A percentile compares a stretch with the other conserved stretches of the same genome.
phyloP scores from a whole-genome alignment of 2,797 vertebrate species.

The Champsocephalus esox region DNA sequence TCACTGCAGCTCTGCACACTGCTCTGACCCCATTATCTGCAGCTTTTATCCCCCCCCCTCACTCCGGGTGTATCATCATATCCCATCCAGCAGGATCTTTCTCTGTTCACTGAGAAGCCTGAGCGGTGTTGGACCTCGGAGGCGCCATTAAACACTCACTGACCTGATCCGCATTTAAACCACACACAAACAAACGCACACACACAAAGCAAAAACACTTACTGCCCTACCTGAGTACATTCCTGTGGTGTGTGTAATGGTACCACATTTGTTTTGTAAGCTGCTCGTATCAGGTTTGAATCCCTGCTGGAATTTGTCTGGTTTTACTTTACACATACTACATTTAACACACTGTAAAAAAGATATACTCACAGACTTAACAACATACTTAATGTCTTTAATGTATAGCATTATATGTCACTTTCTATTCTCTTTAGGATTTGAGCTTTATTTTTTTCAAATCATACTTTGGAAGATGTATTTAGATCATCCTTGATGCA shows the following conservation, averaged over 20 bases:
- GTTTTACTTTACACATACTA: neutral
- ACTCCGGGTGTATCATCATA: conserved; percentile 24
- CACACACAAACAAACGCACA: neutral
- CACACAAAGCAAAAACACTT: neutral
- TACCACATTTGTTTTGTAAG: neutral
- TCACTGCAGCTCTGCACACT: conserved; percentile 32
- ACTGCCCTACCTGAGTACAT: neutral
- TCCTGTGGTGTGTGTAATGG: neutral
- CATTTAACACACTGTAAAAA: neutral
- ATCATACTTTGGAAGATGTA: too few relatives aligned
- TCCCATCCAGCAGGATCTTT: conserved; percentile 16
- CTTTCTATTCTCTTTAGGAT: neutral
- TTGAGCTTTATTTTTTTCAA: too few relatives aligned
- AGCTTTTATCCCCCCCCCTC: conserved; percentile 31
- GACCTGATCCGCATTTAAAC: conserved; percentile 26
- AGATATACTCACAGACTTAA: neutral
- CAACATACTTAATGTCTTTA: neutral
- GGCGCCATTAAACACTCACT: conserved; percentile 8
- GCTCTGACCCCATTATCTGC: conserved; percentile 45
- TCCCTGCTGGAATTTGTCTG: neutral
- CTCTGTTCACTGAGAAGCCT: conserved; percentile 35
- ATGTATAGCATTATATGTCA: too few relatives aligned
- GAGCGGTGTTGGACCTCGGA: conserved; percentile 6
- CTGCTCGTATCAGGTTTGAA: neutral
- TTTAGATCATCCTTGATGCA: too few relatives aligned